These are phyloP conservation scores for Hypanus sabinus DNA, from an alignment of 2,113 vertebrate genomes.

Conservation along the genomic window DNA sequence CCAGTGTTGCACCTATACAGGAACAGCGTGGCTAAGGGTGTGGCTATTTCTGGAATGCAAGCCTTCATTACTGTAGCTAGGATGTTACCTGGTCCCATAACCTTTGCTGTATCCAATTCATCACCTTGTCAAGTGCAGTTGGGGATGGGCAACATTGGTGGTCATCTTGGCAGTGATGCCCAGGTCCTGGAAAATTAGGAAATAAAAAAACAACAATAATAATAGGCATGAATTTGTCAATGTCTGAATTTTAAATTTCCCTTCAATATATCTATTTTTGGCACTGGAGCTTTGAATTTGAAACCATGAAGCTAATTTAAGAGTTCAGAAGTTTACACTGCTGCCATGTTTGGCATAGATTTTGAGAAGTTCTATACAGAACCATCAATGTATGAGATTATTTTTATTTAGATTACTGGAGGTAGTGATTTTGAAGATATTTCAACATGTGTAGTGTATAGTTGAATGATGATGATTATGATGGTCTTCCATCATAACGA, in stretches of 20 bases:
- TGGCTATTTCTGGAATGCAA: no score
- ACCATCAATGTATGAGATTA: neutral
- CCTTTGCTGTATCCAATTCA: no score
- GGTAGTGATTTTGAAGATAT: neutral
- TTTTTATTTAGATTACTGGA: neutral
- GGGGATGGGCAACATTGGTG: no score
- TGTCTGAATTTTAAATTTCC: neutral
- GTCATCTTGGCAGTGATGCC: no score
- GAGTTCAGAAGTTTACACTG: neutral
- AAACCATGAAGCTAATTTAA: neutral
- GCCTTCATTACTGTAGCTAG: no score
- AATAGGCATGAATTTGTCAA: neutral
- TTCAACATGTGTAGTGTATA: neutral
- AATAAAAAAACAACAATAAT: no score
- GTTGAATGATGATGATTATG: neutral
- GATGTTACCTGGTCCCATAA: no score
- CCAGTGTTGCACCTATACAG: no score
- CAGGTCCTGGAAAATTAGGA: no score
- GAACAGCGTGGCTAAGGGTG: no score
- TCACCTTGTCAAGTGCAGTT: no score
- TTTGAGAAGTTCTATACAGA: neutral
- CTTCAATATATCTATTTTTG: neutral
- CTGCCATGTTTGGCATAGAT: neutral
- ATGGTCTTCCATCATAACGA: neutral
- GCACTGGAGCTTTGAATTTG: neutral